Base-by-base conservation (phyloP, 2,888 invertebrate species). In the Brachypalpus laphriformis region DNA sequence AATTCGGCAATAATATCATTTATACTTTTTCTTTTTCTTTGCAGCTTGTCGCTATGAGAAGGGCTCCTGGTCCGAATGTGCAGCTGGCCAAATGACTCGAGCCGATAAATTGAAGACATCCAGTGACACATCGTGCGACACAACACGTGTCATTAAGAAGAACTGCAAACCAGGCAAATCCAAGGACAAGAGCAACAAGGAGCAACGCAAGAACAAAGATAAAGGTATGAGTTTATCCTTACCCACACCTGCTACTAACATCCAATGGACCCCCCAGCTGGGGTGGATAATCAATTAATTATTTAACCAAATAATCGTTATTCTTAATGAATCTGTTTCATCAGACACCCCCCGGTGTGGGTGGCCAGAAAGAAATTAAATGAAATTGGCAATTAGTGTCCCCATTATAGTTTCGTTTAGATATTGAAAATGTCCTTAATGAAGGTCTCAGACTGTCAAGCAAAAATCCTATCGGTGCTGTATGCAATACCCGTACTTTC, bases 41-140 rank as follows among this genome's bases (percentile, higher is more conserved):
- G 85, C 87, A 93, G 97, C 97, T 87, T 97, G 97, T 92, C 96
- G 97, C 88, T 97, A 97, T 92, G 97, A 97, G 90, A 97, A 97
- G 92, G 96, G 97, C 37, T 93, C 96, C 87, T 97, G 97, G 97
- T 95, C 95, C 90, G 96, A 96, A 90, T 97, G 97, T 93, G 93
- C 94, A 87, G 95, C 95, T 89, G 96, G 96, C 87, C 95, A 95
- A 93, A 97, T 97, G 96, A 95, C 95, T 88, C 94, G 97, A 90
- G 95, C 95, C 89, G 97, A 97, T 91, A 95, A 95, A 92, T 93
- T 97, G 90, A 97, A 97, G 92, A 93, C 95, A 68, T 96, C 96
- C 91, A 95, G 95, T 89, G 97, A 97, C 92, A 94, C 96, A 57
- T 94, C 95, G 85, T 97, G 97, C 91, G 96, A 97, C 90, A 95